These are phyloP conservation scores for Xyrichtys novacula DNA, from an alignment of 2,797 vertebrate genomes.

Conservation along the genomic window DNA sequence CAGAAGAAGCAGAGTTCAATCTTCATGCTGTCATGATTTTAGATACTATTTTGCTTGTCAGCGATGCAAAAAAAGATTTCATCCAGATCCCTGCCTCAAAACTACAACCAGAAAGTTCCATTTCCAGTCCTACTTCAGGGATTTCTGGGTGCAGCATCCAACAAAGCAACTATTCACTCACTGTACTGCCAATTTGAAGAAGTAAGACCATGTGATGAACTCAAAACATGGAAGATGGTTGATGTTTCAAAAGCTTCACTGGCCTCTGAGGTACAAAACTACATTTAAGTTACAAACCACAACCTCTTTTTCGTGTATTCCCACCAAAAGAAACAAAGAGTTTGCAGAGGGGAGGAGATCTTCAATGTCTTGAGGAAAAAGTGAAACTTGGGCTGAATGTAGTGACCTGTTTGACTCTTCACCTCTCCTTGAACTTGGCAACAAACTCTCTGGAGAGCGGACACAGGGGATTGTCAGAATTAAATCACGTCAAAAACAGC, in stretches of 20 bases:
- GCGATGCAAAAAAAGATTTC: not conserved
- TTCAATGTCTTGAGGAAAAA: slow-evolving; percentile 25
- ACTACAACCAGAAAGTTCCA: slow-evolving; percentile 1
- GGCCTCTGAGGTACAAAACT: not conserved
- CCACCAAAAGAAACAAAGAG: slow-evolving; percentile 26
- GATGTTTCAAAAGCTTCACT: slow-evolving; percentile 20
- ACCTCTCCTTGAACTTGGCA: slow-evolving; percentile 59
- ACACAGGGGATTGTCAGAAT: slow-evolving; percentile 50
- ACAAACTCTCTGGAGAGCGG: slow-evolving; percentile 33
- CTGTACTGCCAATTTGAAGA: slow-evolving; percentile 9
- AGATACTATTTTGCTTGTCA: not conserved
- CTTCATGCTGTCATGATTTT: not conserved
- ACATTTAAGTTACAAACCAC: slow-evolving; percentile 25
- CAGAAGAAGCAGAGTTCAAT: slow-evolving; percentile 7
- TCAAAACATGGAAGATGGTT: slow-evolving; percentile 32
- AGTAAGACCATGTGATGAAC: slow-evolving; percentile 39
- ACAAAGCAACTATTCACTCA: slow-evolving; percentile 45
- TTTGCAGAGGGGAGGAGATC: slow-evolving; percentile 13
- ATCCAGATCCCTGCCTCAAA: not conserved
- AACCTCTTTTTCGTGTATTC: slow-evolving; percentile 21
- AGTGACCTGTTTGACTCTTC: slow-evolving; percentile 42
- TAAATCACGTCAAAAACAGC: slow-evolving; percentile 54
- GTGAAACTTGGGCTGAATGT: slow-evolving; percentile 19
- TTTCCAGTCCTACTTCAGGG: not conserved
- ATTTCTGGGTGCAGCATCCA: slow-evolving; percentile 27